Evolutionary conservation across 2,797 vertebrate genomes (phyloP), one percentile per base, ranked within the genome.

Genomic region (Hylomyscus alleni): DNA sequence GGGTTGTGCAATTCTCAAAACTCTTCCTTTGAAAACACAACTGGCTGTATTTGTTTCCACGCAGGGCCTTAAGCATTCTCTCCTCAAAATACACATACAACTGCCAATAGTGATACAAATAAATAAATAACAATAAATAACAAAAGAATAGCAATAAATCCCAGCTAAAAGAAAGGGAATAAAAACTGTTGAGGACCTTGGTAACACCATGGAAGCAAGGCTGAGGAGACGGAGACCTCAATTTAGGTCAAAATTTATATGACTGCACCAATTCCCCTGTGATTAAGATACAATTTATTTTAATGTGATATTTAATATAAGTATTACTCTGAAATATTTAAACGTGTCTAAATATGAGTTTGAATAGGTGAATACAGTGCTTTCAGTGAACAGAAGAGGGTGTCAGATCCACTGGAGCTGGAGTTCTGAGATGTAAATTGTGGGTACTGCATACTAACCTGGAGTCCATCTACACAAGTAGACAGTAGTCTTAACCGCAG

Each of bases 61-160:
- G 31, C 6, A 3, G 0, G 72, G 47, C 15, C 29, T 86, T 72
- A 69, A 26, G 8, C 15, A 10, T 47, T 69, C 47, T n/a, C 6
- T 47, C 7, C 0, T 67, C 50, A 37, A 6, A 14, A 8, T 82
- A 14, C 47, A 17, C 60, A 13, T n/a, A 0, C 15, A 0, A 6
- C 31, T 34, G 22, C 14, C 2, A 24, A 26, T 44, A 60, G 40
- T 4, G 37, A 4, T 34, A 58, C 54, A 22, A 56, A 73, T 47
- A 26, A 50, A 76, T 34, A 44, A 20, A n/a, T n/a, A n/a, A n/a
- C 29, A 56, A 73, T 47, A 26, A 50, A 76, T 34, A 44, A 20
- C 78, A 78, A 81, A 13, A 17, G 15, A 90, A 40, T 4, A 54
- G 19, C 47, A 44, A 1, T 44, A 77, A 24, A 19, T 47, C 31